Base-by-base conservation (phyloP, 2,888 invertebrate species). In the Teleogryllus oceanicus region DNA sequence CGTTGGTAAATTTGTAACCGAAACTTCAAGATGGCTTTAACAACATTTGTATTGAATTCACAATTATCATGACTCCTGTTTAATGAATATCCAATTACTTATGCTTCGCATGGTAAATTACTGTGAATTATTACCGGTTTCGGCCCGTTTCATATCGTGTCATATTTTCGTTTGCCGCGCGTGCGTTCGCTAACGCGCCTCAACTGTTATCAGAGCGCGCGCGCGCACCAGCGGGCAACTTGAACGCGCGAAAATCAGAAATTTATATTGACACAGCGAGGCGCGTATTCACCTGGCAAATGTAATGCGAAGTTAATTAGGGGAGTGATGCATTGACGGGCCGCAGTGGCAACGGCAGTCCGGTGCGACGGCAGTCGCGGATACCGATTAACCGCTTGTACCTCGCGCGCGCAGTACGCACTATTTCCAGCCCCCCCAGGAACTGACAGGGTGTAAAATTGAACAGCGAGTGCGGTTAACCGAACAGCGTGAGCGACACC, bases 271-370 rank as follows among this genome's bases (percentile, higher is more conserved):
- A 62, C 62, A 12, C 8, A 62, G 62, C n/a, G n/a, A 62, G 16
- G 62, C 62, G 16, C 62, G 13, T n/a, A n/a, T 62, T 37, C 37
- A 62, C 62, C 62, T 62, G 62, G n/a, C 62, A 62, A 13, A 62
- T n/a, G 62, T 62, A 62, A 62, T 62, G 62, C n/a, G 62, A 62
- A 62, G 62, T 62, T 62, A 62, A 62, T 62, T 62, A n/a, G 62
- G 62, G 13, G 62, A 62, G n/a, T 62, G 62, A 62, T 62, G 62
- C n/a, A 62, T 62, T 37, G 37, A 37, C 8, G 62, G n/a, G 62
- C 62, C 62, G 13, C n/a, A 1, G 62, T 1, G 16, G 62, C 62
- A 3, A 18, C n/a, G n/a, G 62, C n/a, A 13, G 16, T 16, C 62
- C n/a, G 16, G n/a, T 1, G 1, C 0, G 62, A 62, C 18, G 10